phyloP scores from a whole-genome alignment of 35 echinoderm and acorn worm species.

The Apostichopus parvimensis region DNA sequence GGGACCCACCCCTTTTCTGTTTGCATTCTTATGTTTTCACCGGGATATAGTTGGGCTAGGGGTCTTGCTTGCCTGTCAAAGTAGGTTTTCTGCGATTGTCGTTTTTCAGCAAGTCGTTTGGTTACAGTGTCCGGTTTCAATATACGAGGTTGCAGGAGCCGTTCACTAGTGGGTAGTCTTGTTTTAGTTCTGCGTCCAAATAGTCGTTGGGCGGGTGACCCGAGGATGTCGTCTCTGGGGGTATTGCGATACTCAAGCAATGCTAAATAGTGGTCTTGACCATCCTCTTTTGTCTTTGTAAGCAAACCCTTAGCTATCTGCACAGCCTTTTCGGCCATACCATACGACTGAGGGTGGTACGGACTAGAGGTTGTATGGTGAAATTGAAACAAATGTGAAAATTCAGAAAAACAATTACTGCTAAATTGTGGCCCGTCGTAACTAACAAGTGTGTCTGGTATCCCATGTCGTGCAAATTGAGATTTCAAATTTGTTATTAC shows the following conservation, averaged over 20 bases:
- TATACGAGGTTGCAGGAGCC: background rate
- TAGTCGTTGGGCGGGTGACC: background rate
- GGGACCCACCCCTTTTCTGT: background rate
- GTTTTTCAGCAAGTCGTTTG: background rate
- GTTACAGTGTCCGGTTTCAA: background rate
- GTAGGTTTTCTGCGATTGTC: background rate
- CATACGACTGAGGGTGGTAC: conserved; percentile 21
- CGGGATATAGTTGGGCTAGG: background rate
- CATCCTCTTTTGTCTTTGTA: background rate
- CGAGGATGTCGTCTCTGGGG: background rate
- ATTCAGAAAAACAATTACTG: conserved; percentile 37
- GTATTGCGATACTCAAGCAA: background rate
- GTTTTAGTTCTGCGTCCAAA: background rate
- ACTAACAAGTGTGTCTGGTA: conserved; percentile 34
- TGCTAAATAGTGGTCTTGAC: background rate
- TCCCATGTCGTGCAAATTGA: conserved; percentile 58
- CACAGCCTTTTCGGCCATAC: background rate
- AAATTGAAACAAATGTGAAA: conserved; percentile 65
- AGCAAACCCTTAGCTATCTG: background rate
- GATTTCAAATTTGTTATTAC: background rate
- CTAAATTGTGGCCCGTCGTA: conserved; percentile 72
- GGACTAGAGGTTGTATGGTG: conserved; percentile 49
- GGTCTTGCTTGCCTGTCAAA: background rate
- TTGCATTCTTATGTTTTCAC: background rate
- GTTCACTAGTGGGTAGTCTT: background rate